Base-by-base conservation (phyloP, 64 coral and sea anemone species). In the Porites australiensis region DNA sequence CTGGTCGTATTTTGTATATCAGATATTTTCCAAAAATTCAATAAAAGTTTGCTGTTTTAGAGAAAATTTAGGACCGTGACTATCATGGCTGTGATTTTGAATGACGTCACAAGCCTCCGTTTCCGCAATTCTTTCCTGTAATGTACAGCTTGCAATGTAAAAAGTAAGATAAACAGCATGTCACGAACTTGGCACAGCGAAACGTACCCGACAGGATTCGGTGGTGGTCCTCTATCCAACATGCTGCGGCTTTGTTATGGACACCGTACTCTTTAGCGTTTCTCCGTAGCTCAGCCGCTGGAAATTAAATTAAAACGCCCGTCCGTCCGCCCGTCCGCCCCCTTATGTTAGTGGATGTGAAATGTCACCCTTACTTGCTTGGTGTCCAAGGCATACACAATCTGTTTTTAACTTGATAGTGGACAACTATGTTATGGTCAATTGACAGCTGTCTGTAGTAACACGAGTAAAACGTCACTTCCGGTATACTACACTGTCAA, bases 301-400 rank as follows among this genome's bases (percentile, higher is more conserved):
- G n/a, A n/a, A n/a, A n/a, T n/a, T n/a, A n/a, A n/a, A n/a, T n/a
- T n/a, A n/a, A n/a, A n/a, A n/a, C n/a, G n/a, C n/a, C n/a, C n/a
- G n/a, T n/a, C n/a, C n/a, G n/a, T n/a, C n/a, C n/a, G n/a, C 22
- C 64, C 64, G 15, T 67, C 64, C 21, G 64, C 64, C 64, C 64
- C 64, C 22, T 19, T 68, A 68, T 68, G 64, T 68, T 68, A 68
- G 64, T 20, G n/a, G n/a, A n/a, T n/a, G n/a, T n/a, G n/a, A n/a
- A n/a, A n/a, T n/a, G n/a, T n/a, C n/a, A n/a, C n/a, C 16, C 64
- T 19, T 68, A 68, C 64, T 68, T 19, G 3, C 64, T 68, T 68
- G 64, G 64, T 68, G 64, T 68, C 64, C 64, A 68, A 68, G 64
- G 64, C 64, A 68, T 68, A 68, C 64, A 68, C 64, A 68, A n/a